Conservation (phyloP, 2,113 vertebrate genomes). For the Toxotes chatareus region DNA sequence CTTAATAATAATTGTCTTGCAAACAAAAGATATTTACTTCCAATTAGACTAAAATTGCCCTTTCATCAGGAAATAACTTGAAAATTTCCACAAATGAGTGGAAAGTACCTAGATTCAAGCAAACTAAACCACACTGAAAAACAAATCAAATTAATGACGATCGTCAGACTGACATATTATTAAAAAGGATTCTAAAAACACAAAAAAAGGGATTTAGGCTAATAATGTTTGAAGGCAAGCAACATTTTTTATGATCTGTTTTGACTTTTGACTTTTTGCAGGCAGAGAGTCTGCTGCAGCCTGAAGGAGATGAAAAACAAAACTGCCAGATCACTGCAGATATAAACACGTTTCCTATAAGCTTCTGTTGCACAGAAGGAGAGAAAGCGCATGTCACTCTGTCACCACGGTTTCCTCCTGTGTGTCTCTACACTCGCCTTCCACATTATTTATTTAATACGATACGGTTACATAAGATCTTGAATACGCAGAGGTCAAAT, state of each 20-base stretch:
- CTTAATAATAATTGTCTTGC: neutral
- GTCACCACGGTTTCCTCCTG: neutral
- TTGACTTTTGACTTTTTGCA: neutral
- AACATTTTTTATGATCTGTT: neutral
- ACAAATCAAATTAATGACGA: neutral
- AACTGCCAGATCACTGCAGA: neutral
- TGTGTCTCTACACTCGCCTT: neutral
- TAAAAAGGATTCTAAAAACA: neutral
- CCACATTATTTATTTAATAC: slow-evolving; percentile 9
- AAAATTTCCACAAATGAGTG: neutral
- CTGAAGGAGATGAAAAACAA: neutral
- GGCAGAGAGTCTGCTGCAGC: neutral
- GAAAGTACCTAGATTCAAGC: neutral
- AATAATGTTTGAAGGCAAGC: neutral
- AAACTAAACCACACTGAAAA: neutral
- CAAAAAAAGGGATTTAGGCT: neutral
- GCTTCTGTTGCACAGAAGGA: neutral
- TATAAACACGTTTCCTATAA: neutral
- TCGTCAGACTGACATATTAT: neutral
- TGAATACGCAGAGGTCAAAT: neutral
- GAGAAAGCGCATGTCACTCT: neutral
- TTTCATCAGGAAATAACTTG: slow-evolving; percentile 10
- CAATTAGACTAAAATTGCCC: slow-evolving; percentile 1
- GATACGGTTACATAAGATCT: neutral
- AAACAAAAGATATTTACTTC: slow-evolving; percentile 20